These are phyloP conservation scores for Cataglyphis livida DNA, from an alignment of 2,888 invertebrate species.

Conservation along the genomic window DNA sequence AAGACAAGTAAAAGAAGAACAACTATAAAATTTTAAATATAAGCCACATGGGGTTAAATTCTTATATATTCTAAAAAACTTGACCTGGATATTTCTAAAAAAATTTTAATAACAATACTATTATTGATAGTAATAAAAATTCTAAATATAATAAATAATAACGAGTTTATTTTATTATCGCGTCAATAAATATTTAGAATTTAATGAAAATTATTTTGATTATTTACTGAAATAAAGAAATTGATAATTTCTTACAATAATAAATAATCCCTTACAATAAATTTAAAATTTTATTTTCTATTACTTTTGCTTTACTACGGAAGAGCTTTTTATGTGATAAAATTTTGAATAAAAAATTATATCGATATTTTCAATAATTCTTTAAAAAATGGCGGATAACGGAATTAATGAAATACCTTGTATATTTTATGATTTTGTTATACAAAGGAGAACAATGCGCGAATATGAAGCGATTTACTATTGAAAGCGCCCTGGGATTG, in stretches of 20 bases:
- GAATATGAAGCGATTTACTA: slow-evolving; percentile 15
- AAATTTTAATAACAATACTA: too few relatives aligned
- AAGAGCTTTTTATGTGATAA: neutral
- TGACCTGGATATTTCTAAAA: neutral
- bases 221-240: neutral
- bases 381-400: neutral
- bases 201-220: neutral
- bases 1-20: neutral
- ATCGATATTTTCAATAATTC: neutral
- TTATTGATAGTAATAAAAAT: too few relatives aligned
- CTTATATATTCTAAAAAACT: neutral
- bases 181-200: neutral
- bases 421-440: slow-evolving; percentile 24
- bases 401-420: neutral
- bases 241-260: neutral
- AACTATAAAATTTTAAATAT: neutral
- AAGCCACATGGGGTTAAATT: neutral
- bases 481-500: neutral
- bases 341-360: neutral
- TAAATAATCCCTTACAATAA: neutral
- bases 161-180: neutral
- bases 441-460: neutral
- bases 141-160: too few relatives aligned
- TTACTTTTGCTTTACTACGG: neutral
- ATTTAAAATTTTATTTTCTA: neutral